A percentile compares a stretch with the other conserved stretches of the same genome.
Conservation (phyloP, 2,113 vertebrate species). For the Arvicanthis niloticus region DNA sequence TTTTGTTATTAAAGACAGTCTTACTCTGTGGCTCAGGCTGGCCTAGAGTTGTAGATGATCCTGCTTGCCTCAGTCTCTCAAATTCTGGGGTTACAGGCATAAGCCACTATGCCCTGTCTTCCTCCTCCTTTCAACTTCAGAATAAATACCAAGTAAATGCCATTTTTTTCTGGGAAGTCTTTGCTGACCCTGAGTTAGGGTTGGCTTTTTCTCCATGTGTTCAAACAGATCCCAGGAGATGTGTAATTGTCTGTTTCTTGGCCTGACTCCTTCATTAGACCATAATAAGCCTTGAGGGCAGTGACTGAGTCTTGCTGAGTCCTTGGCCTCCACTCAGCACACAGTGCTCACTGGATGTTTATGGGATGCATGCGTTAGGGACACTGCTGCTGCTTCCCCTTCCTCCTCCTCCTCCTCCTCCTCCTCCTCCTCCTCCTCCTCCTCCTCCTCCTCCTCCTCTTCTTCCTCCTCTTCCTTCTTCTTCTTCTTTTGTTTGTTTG, state of each 20-base stretch:
- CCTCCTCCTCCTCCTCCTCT: constrained; percentile 49
- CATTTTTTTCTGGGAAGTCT: constrained; percentile 32
- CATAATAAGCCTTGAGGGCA: neutral
- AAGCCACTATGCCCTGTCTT: neutral
- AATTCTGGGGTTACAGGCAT: neutral
- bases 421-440: constrained; percentile 56
- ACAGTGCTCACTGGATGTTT: neutral
- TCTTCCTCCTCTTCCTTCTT: too few relatives aligned
- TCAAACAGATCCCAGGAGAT: neutral
- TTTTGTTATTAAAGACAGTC: neutral
- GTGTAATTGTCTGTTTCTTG: neutral
- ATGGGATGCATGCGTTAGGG: neutral
- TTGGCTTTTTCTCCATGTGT: neutral
- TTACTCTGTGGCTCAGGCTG: neutral
- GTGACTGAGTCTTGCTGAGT: neutral
- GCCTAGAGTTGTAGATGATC: neutral
- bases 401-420: constrained; percentile 55
- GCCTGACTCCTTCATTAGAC: neutral
- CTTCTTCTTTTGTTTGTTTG: too few relatives aligned
- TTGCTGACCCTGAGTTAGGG: neutral
- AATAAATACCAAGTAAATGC: neutral
- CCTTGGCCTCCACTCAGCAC: neutral
- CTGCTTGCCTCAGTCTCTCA: neutral
- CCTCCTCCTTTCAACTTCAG: neutral
- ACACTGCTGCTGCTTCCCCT: neutral